phyloP scores from a whole-genome alignment of 2,797 vertebrate genomes.

The Arnoldichthys spilopterus region DNA sequence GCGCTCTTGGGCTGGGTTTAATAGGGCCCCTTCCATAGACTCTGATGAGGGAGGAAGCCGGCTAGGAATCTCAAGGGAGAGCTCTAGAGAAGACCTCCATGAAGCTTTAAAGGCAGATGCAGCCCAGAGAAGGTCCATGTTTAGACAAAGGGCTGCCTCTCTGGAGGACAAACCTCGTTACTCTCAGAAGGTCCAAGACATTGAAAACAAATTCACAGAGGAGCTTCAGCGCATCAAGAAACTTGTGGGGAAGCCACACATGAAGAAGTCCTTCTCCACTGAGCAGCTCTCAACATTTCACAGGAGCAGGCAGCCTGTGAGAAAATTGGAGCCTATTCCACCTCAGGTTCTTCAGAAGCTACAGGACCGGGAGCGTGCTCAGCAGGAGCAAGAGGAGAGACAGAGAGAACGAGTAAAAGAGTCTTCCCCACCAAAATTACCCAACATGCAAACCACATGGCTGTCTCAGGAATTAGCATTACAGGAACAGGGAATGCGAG shows the following conservation, averaged over 20 bases:
- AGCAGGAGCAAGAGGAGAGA: constrained; percentile 74
- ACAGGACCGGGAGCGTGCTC: constrained; percentile 79
- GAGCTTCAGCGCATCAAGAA: constrained; percentile 94
- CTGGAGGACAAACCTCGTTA: constrained; percentile 91
- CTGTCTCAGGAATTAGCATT: constrained; percentile 52
- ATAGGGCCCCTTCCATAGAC: constrained; percentile 90
- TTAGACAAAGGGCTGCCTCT: constrained; percentile 91
- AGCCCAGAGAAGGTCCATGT: constrained; percentile 84
- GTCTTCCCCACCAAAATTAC: constrained; percentile 51
- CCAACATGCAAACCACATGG: constrained; percentile 45
- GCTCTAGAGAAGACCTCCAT: constrained; percentile 83
- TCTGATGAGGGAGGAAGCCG: constrained; percentile 84
- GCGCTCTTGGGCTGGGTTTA: constrained; percentile 88
- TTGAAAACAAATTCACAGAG: constrained; percentile 93
- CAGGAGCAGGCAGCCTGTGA: constrained; percentile 75
- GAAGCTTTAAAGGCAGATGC: constrained; percentile 84
- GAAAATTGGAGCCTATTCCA: constrained; percentile 80
- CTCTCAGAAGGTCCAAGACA: constrained; percentile 87
- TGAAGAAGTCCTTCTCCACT: constrained; percentile 90
- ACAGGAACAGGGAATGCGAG: constrained; percentile 53
- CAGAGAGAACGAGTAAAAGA: constrained; percentile 62
- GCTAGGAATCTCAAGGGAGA: constrained; percentile 85
- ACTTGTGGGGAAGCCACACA: constrained; percentile 91
- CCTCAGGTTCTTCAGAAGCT: constrained; percentile 82
- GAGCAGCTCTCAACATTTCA: constrained; percentile 75